Percentiles rank a stretch among this genome's conserved stretches.
Evolutionary conservation across 2,888 invertebrate genomes (phyloP).

Genomic region (Pseudococcus jackbeardsleyi): DNA sequence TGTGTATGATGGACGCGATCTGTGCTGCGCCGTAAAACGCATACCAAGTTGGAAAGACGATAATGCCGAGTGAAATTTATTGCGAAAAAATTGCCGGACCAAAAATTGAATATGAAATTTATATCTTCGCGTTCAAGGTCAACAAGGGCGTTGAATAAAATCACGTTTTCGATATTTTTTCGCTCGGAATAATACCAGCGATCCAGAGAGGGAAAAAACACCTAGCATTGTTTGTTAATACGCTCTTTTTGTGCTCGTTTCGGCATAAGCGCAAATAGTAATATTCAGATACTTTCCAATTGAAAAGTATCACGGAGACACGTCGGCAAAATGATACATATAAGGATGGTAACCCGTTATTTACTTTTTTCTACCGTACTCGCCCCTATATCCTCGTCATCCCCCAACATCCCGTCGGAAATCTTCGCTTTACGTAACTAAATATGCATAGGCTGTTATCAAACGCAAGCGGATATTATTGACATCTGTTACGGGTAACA

Average conservation of each 20-base stretch:
- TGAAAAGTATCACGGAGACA: constrained; percentile 51
- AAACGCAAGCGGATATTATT: constrained; percentile 50
- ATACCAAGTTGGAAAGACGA: background rate
- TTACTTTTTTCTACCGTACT: constrained; percentile 7
- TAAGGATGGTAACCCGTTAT: constrained; percentile 48
- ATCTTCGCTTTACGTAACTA: constrained; percentile 41
- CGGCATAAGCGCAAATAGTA: constrained; percentile 23
- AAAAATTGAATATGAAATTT: constrained; percentile 37
- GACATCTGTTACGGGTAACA: constrained; percentile 55
- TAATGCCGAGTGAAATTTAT: background rate
- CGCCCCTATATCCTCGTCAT: background rate
- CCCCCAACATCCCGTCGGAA: background rate
- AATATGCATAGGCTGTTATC: constrained; percentile 55
- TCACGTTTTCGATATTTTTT: background rate
- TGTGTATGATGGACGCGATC: background rate
- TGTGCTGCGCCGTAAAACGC: background rate
- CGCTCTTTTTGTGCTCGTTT: constrained; percentile 41
- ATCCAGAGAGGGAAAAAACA: background rate
- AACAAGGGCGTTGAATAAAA: constrained; percentile 25
- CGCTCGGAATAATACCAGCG: background rate
- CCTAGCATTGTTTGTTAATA: background rate
- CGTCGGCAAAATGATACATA: constrained; percentile 49
- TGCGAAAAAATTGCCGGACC: constrained; percentile 9
- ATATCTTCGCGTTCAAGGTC: constrained; percentile 32
- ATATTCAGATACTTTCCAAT: constrained; percentile 46